Conservation (phyloP, 2,797 vertebrate genomes). For the Onychomys torridus region DNA sequence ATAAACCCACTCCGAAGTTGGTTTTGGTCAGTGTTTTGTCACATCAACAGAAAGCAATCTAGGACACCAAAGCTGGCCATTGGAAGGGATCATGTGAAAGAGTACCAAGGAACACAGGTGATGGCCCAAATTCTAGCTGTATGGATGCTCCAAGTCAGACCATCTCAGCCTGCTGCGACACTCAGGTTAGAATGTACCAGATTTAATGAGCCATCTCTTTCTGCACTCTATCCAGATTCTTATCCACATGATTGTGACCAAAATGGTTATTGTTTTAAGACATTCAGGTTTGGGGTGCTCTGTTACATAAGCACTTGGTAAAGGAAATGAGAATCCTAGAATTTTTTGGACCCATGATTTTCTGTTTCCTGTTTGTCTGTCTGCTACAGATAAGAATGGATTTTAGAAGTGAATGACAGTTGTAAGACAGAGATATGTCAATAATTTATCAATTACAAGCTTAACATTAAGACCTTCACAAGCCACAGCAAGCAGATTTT, state of each 20-base stretch:
- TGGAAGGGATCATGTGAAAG: neutral
- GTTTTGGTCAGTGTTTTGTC: neutral
- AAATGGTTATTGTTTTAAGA: neutral
- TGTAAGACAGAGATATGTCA: neutral
- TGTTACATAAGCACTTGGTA: neutral
- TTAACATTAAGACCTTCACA: conserved; percentile 38
- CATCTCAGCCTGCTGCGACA: neutral
- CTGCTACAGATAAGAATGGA: neutral
- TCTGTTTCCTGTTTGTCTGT: neutral
- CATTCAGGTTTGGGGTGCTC: neutral
- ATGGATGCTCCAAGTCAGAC: neutral
- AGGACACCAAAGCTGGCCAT: neutral
- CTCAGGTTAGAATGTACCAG: neutral
- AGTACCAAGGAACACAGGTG: neutral
- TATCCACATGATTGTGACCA: neutral
- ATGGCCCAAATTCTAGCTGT: neutral
- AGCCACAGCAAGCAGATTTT: conserved; percentile 4
- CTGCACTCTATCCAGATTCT: neutral
- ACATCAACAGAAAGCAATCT: neutral
- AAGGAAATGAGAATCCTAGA: neutral
- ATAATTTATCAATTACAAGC: neutral
- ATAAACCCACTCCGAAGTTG: neutral
- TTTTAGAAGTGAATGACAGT: neutral
- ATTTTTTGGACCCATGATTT: neutral
- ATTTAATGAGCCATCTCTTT: neutral